A percentile compares a stretch with the other conserved stretches of the same genome.
These are phyloP conservation scores for Megaceryle maxima DNA, from an alignment of 2,113 vertebrate species.

Conservation along the genomic window DNA sequence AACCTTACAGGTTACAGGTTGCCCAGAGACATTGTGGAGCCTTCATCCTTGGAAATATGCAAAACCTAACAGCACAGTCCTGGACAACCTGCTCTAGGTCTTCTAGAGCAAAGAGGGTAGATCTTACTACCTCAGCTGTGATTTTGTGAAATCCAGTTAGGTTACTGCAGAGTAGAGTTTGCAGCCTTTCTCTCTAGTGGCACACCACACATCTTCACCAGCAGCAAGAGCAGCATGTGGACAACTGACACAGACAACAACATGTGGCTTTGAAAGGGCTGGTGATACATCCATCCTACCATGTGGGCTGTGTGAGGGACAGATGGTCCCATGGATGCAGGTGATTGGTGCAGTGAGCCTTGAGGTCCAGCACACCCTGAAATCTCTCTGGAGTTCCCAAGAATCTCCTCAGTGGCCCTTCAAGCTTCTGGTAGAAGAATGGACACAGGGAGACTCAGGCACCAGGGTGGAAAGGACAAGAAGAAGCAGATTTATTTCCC, in stretches of 20 bases:
- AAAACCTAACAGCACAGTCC: neutral
- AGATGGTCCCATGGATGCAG: neutral
- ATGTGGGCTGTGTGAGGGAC: fast-evolving
- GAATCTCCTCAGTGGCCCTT: neutral
- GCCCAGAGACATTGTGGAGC: neutral
- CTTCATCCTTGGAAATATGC: neutral
- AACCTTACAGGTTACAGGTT: neutral
- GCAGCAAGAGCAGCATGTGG: neutral
- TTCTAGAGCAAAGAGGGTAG: neutral
- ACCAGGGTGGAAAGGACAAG: neutral
- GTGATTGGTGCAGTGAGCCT: neutral
- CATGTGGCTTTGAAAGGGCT: neutral
- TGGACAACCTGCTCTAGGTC: neutral
- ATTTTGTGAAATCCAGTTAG: neutral
- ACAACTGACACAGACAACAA: neutral
- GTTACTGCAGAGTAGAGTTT: neutral
- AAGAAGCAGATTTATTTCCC: neutral
- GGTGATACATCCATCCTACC: neutral
- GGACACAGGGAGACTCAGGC: neutral
- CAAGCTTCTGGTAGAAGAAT: neutral
- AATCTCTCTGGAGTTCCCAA: neutral
- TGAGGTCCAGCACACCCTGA: neutral
- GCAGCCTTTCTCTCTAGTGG: neutral
- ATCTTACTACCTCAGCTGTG: neutral
- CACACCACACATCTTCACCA: neutral